Evolutionary conservation across 2,888 invertebrate genomes (phyloP).

Genomic region (Lasioglossum villosulum): DNA sequence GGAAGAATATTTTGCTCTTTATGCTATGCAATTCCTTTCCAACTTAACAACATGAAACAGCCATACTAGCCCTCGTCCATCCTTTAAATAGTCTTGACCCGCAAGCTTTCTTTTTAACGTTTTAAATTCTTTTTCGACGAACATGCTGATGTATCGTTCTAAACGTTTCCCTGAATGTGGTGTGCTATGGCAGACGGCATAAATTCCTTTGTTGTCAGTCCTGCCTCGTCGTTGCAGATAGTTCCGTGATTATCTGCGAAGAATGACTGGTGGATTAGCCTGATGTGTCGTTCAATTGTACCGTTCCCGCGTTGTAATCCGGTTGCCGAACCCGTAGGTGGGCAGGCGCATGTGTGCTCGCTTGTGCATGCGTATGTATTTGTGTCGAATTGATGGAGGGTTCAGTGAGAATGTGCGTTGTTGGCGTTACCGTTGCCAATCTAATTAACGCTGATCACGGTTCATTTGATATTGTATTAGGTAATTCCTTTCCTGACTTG

Average conservation of each 20-base stretch:
- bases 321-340: constrained; percentile 23
- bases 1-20: neutral
- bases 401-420: constrained; percentile 50
- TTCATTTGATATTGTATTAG: constrained; percentile 48
- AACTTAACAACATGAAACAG: neutral
- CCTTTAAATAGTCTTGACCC: neutral
- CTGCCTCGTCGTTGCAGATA: too few species aligned
- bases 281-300: constrained; percentile 35
- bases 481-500: too few species aligned
- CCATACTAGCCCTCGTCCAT: neutral
- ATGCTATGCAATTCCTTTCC: neutral
- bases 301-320: constrained; percentile 46
- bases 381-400: constrained; percentile 51
- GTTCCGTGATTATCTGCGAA: constrained; percentile 14
- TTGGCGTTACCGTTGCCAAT: constrained; percentile 52
- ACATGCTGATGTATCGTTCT: neutral
- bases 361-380: neutral
- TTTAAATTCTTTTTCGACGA: too few species aligned
- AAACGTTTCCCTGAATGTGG: neutral
- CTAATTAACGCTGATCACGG: constrained; percentile 63
- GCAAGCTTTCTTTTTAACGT: neutral
- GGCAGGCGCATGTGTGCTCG: neutral
- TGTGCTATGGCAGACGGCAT: neutral
- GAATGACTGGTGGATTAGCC: constrained; percentile 46
- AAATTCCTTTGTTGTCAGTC: neutral